These are phyloP conservation scores for Myocastor coypus DNA, from an alignment of 2,113 vertebrate genomes.

Conservation along the genomic window DNA sequence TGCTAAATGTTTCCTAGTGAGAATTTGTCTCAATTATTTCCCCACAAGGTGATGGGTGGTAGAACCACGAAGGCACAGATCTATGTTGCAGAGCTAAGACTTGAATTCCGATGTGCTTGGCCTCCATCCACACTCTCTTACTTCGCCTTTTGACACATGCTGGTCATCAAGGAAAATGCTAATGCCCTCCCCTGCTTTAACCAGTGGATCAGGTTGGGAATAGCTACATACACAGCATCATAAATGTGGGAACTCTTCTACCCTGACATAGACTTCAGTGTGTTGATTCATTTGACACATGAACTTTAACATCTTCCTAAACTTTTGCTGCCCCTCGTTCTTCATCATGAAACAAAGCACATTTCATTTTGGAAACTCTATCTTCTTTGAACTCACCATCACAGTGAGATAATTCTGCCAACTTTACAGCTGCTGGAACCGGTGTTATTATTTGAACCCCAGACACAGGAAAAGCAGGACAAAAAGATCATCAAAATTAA, in stretches of 20 bases:
- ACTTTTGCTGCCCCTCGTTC: neutral
- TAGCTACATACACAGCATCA: neutral
- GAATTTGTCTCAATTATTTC: neutral
- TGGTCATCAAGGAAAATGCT: neutral
- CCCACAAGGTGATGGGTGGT: neutral
- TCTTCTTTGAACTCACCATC: neutral
- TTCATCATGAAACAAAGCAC: neutral
- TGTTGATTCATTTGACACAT: neutral
- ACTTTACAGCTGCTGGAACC: neutral
- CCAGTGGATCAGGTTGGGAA: neutral
- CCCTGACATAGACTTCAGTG: neutral
- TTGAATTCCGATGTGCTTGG: neutral
- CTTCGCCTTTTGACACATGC: neutral
- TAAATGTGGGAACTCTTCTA: neutral
- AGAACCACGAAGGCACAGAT: neutral
- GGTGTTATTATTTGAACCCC: neutral
- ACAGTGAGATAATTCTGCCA: neutral
- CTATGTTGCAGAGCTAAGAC: neutral
- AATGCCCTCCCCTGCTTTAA: neutral
- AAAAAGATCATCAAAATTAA: neutral
- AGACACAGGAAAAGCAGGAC: neutral
- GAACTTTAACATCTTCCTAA: neutral
- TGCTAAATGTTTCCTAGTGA: neutral
- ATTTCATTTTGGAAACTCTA: neutral
- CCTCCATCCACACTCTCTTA: neutral